These are phyloP conservation scores for Galbula dea DNA, from an alignment of 2,113 vertebrate species.

Conservation along the genomic window DNA sequence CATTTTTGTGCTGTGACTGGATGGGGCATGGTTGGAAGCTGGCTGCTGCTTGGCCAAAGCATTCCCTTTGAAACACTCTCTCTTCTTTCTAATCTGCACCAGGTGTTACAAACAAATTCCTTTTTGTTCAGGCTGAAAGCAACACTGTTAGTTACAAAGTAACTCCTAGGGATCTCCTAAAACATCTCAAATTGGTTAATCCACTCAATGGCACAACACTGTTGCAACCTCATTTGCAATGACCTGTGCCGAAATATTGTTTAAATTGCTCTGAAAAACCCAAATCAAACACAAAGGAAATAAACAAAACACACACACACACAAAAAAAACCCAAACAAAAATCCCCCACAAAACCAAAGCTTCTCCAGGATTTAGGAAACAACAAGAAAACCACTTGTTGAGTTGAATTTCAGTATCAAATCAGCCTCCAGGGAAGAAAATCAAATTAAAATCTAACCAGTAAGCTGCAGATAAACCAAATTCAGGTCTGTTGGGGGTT, in stretches of 20 bases:
- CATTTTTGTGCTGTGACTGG: background rate
- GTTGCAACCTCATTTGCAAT: background rate
- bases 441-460: background rate
- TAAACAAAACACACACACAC: too few relatives aligned
- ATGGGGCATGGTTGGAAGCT: background rate
- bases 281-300: background rate
- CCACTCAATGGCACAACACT: background rate
- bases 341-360: too few relatives aligned
- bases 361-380: background rate
- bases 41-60: background rate
- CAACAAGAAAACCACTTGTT: background rate
- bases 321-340: too few relatives aligned
- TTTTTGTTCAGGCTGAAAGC: background rate
- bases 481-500: background rate
- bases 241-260: background rate
- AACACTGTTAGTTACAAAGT: fast-evolving
- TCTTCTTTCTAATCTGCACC: background rate
- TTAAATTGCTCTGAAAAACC: background rate
- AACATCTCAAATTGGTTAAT: background rate
- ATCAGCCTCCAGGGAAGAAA: background rate
- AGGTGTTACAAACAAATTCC: background rate
- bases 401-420: background rate
- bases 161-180: background rate
- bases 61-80: background rate
- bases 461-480: background rate